Evolutionary conservation across 2,113 vertebrate genomes (phyloP), one percentile per base, ranked within the genome.

Genomic region (Anthoscopus minutus): DNA sequence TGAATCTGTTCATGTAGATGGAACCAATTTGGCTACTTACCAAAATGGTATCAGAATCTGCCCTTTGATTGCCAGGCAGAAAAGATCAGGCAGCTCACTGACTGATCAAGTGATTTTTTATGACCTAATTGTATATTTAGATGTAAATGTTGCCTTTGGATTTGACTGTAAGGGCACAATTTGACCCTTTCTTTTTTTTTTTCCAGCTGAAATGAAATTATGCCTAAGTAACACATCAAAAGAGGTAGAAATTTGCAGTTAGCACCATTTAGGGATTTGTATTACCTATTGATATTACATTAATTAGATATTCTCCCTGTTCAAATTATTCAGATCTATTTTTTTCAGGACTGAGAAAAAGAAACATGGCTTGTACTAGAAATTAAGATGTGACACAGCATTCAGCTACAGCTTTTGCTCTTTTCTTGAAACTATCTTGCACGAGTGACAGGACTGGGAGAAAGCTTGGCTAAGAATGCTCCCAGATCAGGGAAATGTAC

Each of bases 121-220:
- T 35, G 74, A 92, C 65, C 74, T 86, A 78, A 83, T 45, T 86
- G 73, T 72, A 85, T 82, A 89, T 88, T 96, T 89, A 80, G 56
- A 94, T 89, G 78, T 89, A 91, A 85, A 89, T 88, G 61, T 81
- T 94, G 69, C 65, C 71, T 83, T 86, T 86, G 76, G 72, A 92
- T 86, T 92, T 92, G 60, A 51, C 69, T 81, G 45, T 40, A 44
- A 90, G 72, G 79, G 69, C 82, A 96, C 37, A 74, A 42, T 88
- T 74, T 88, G 79, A 81, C 60, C 47, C 50, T 48, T 74, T 50
- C 38, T 7, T 11, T 45, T 57, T 80, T 64, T 84, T 66, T 66
- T 56, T 7, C 53, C 23, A 70, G 19, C 27, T 86, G 67, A 93
- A 93, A 94, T 86, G 51, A 88, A 94, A 90, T 90, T 77, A 92